phyloP scores from a whole-genome alignment of 2,888 invertebrate species.

The Listrodromus nycthemerus region DNA sequence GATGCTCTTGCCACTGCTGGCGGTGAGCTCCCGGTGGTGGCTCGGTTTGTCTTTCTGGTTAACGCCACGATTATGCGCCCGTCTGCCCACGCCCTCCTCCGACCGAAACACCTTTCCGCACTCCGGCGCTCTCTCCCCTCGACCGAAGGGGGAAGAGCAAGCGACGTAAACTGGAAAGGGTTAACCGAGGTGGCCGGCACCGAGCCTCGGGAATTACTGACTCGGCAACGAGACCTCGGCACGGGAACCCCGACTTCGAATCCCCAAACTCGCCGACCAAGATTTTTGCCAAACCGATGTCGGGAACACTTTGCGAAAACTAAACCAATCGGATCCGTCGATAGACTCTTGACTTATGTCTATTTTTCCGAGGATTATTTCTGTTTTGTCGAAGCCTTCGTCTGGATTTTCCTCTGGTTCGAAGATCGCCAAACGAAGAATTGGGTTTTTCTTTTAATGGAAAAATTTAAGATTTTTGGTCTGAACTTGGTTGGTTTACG shows the following conservation, averaged over 20 bases:
- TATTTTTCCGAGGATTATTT: no score
- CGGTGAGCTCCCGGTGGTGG: conserved; percentile 32
- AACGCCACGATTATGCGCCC: conserved; percentile 69
- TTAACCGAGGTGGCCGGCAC: conserved; percentile 54
- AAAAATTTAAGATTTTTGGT: no score
- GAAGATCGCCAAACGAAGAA: no score
- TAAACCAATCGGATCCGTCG: neutral
- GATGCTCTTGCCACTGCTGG: conserved; percentile 35
- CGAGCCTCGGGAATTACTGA: conserved; percentile 17
- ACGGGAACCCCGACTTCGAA: neutral
- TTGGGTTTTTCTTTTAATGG: no score
- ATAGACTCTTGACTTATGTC: neutral
- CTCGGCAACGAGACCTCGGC: conserved; percentile 30
- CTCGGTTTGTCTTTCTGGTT: conserved; percentile 71
- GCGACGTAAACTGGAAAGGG: conserved; percentile 54
- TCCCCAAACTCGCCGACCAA: neutral
- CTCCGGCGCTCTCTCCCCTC: conserved; percentile 2
- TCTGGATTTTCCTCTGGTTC: no score
- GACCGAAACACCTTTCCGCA: conserved; percentile 31
- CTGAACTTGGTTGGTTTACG: no score
- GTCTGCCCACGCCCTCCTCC: conserved; percentile 68
- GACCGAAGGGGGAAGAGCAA: conserved; percentile 16
- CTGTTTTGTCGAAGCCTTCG: no score
- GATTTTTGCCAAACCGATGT: neutral
- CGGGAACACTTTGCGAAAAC: neutral